Evolutionary conservation across 2,888 invertebrate genomes (phyloP).

Genomic region (Micoletzkya japonica): DNA sequence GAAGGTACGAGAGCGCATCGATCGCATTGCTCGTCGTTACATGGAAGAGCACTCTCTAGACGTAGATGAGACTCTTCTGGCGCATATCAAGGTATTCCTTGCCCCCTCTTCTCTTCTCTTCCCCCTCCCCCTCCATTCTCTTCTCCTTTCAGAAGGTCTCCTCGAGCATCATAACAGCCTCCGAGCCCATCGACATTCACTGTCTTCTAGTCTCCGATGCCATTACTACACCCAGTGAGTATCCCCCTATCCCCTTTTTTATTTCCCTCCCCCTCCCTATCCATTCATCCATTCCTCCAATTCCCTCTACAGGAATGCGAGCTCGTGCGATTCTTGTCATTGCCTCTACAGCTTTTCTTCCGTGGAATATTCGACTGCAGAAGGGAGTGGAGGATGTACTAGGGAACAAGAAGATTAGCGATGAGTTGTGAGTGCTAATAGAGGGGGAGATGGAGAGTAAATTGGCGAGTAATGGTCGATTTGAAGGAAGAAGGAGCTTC

Average conservation of each 20-base stretch:
- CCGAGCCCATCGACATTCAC: slow-evolving; percentile 16
- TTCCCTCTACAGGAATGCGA: neutral
- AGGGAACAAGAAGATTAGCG: slow-evolving; percentile 2
- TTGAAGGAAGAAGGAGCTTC: slow-evolving; percentile 13
- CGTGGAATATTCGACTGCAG: slow-evolving; percentile 4
- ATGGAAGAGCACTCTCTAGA: slow-evolving; percentile 19
- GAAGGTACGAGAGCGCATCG: slow-evolving; percentile 19
- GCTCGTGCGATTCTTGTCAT: slow-evolving; percentile 14
- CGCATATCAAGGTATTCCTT: slow-evolving; percentile 15
- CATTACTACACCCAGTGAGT: neutral
- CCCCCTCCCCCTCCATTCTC: neutral
- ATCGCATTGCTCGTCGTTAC: slow-evolving; percentile 24
- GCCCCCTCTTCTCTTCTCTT: too few relatives aligned
- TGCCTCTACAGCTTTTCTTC: neutral
- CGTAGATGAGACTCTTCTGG: slow-evolving; percentile 15
- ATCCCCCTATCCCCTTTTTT: neutral
- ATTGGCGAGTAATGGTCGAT: neutral
- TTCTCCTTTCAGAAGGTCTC: slow-evolving; percentile 16
- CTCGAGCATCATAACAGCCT: neutral
- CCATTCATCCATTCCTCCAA: neutral
- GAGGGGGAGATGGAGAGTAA: neutral
- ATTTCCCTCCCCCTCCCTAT: neutral
- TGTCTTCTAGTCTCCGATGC: slow-evolving; percentile 20
- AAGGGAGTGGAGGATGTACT: slow-evolving; percentile 3
- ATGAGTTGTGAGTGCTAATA: neutral